Evolutionary conservation across 2,888 invertebrate species (phyloP), one percentile per base, ranked within the genome.

Genomic region (Epirrhoe tristata): DNA sequence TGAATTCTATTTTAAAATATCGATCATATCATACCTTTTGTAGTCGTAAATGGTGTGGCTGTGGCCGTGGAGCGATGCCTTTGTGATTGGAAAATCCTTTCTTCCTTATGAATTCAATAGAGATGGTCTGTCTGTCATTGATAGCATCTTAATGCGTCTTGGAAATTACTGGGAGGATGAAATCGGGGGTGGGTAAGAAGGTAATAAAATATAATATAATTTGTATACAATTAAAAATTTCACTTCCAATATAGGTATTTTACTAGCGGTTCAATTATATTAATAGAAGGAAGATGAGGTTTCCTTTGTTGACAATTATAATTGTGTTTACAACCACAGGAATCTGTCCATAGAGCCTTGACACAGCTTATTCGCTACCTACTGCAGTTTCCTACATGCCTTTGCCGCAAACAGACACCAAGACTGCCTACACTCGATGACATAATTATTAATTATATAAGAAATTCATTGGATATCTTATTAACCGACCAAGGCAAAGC

Each of bases 1-100:
- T 50, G 66, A 58, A 59, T 58, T 62, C 57, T 58, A 66, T 71
- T 68, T 66, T 65, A 55, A 68, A 66, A 51, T 66, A 69, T 67
- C 54, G 67, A 66, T 69, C 59, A 58, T 63, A 67, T 69, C 66
- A 74, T 55, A 14, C 54, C 67, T 72, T 72, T 74, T 74, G 69
- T 70, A 46, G 48, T 58, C 57, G 53, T 68, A 59, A 67, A 62
- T 63, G 58, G 56, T 48, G 58, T 58, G 17, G 51, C 59, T 36
- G 58, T 58, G 31, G 50, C 59, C 50, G 10, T 43, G 54, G 54
- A 57, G 50, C 43, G 53, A 59, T 39, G 16, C 63, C 55, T 60
- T 67, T 63, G 67, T 67, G 60, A 54, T 64, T 61, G 52, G 16
- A 32, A 64, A 64, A 64, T 61, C 63, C 48, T 60, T 63, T 63